phyloP scores from a whole-genome alignment of 2,888 invertebrate genomes.

The Erynnis tages region DNA sequence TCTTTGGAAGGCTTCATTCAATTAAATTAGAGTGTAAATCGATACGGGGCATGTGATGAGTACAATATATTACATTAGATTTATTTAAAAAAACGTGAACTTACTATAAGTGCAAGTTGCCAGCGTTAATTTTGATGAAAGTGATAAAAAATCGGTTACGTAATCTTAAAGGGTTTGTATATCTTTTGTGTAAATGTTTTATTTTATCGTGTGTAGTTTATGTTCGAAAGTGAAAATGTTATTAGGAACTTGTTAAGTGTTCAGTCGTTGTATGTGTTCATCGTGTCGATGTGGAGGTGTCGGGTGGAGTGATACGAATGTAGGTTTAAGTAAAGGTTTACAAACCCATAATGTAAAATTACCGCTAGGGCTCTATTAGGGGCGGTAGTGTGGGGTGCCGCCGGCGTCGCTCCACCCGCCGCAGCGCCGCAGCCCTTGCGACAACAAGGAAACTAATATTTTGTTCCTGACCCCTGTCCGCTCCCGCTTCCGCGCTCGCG shows the following conservation, averaged over 20 bases:
- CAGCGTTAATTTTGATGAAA: constrained; percentile 67
- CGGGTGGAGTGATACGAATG: constrained; percentile 37
- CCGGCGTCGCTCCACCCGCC: constrained; percentile 75
- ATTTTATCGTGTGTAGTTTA: constrained; percentile 28
- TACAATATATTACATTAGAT: constrained; percentile 2
- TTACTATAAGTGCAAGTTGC: constrained; percentile 72
- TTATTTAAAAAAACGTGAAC: constrained; percentile 36
- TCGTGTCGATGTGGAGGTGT: constrained; percentile 24
- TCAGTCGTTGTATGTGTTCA: constrained; percentile 36
- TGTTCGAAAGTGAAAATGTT: constrained; percentile 22
- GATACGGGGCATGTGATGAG: constrained; percentile 5
- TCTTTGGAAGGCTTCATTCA: not conserved
- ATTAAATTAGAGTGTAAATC: not conserved
- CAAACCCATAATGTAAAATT: constrained; percentile 81
- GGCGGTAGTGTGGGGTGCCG: constrained; percentile 74
- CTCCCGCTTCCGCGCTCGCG: constrained; percentile 52
- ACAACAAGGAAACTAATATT: constrained; percentile 83
- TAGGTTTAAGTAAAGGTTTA: constrained; percentile 78
- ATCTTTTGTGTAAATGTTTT: constrained; percentile 55
- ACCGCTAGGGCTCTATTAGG: constrained; percentile 79
- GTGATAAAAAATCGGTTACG: constrained; percentile 57
- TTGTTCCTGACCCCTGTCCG: constrained; percentile 75
- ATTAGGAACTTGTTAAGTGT: constrained; percentile 29
- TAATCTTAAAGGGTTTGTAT: constrained; percentile 75
- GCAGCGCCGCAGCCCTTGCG: constrained; percentile 81